These are phyloP conservation scores for Polyergus mexicanus DNA, from an alignment of 1,140 invertebrate genomes.

Conservation along the genomic window DNA sequence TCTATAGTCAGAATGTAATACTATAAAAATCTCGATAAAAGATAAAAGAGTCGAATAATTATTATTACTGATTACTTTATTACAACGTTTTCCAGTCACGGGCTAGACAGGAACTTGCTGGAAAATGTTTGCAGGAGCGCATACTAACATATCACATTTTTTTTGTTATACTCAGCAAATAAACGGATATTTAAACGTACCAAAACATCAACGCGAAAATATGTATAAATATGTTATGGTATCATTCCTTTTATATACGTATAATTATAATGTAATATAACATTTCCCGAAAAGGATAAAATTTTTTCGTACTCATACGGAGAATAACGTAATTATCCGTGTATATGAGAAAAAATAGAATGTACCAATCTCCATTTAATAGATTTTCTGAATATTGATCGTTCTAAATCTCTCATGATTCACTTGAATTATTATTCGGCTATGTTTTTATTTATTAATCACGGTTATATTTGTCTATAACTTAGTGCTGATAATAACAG, in stretches of 20 bases:
- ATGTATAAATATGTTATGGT: neutral
- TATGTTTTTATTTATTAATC: neutral
- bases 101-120: conserved; percentile 13
- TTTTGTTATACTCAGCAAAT: neutral
- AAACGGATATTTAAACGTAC: neutral
- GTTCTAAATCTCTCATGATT: neutral
- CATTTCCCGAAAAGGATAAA: neutral
- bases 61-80: neutral
- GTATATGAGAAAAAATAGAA: conserved; percentile 16
- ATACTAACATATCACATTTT: neutral
- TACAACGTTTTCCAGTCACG: conserved; percentile 13
- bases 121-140: conserved; percentile 6
- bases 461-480: neutral
- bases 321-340: neutral
- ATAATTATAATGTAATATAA: neutral
- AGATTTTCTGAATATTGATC: neutral
- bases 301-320: neutral
- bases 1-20: neutral
- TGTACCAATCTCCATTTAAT: neutral
- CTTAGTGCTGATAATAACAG: neutral
- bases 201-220: neutral
- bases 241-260: conserved; percentile 15
- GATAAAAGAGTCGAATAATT: neutral
- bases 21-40: conserved; percentile 5
- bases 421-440: neutral